Percentiles rank a stretch among this genome's conserved stretches.
These are phyloP conservation scores for Drosophila mojavensis DNA, from an alignment of 1,140 invertebrate genomes.

Conservation along the genomic window DNA sequence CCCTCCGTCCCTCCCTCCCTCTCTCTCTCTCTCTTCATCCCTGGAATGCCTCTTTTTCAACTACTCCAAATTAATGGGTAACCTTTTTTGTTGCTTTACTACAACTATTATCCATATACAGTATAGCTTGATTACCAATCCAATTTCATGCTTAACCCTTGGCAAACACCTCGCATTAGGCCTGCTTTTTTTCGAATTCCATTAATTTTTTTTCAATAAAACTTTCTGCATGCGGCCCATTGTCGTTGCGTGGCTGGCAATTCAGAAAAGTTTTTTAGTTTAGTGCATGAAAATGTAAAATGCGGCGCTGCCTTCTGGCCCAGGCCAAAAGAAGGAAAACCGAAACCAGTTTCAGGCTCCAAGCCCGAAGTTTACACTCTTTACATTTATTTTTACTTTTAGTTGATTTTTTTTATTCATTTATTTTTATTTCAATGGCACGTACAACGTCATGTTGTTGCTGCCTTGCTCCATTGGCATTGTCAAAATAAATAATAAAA, in stretches of 20 bases:
- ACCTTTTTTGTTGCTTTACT: too few species aligned
- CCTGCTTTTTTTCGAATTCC: background rate
- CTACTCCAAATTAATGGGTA: background rate
- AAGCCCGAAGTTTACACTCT: slow-evolving; percentile 39
- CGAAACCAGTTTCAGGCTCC: slow-evolving; percentile 65
- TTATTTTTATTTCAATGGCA: slow-evolving; percentile 72
- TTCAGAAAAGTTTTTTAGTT: slow-evolving; percentile 61
- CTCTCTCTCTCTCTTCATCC: too few species aligned
- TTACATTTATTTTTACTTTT: slow-evolving; percentile 51
- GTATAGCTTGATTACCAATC: background rate
- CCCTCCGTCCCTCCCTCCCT: too few species aligned
- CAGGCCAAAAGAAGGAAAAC: slow-evolving; percentile 57
- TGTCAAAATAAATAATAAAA: slow-evolving; percentile 54
- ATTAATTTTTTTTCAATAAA: slow-evolving; percentile 28
- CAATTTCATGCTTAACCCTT: slow-evolving; percentile 29
- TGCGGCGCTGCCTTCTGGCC: slow-evolving; percentile 16
- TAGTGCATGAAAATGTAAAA: slow-evolving; percentile 75
- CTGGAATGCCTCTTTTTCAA: too few species aligned
- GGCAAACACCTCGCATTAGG: slow-evolving; percentile 2
- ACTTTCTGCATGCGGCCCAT: slow-evolving; percentile 26
- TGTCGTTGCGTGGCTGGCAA: slow-evolving; percentile 33
- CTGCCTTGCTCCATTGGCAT: slow-evolving; percentile 36
- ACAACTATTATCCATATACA: background rate
- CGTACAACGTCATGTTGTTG: slow-evolving; percentile 56
- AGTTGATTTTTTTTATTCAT: slow-evolving; percentile 17